Percentiles rank a stretch among this genome's conserved stretches.
phyloP scores from a whole-genome alignment of 2,797 vertebrate genomes.

The Cichlasoma orientale region DNA sequence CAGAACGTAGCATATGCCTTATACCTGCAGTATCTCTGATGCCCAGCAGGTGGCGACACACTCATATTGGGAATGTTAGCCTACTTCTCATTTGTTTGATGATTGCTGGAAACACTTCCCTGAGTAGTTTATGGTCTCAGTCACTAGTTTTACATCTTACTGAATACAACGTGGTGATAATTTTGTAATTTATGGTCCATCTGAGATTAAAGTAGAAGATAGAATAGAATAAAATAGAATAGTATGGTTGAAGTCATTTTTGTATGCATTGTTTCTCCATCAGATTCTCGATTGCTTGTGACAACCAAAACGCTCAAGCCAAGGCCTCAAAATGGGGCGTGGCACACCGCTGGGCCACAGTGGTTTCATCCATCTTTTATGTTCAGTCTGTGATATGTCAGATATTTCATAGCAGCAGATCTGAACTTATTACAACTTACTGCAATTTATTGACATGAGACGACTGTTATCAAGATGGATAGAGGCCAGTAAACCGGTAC shows the following conservation, averaged over 20 bases:
- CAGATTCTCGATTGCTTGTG: not conserved
- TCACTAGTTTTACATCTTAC: not conserved
- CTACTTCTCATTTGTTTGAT: accelerated
- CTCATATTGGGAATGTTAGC: not conserved
- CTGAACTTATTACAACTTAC: too few species aligned
- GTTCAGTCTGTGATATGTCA: not conserved
- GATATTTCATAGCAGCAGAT: not conserved
- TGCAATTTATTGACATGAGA: not conserved
- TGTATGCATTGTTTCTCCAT: not conserved
- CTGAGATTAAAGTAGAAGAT: not conserved
- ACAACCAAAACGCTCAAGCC: too few species aligned
- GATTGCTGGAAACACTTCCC: not conserved
- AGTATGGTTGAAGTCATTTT: accelerated
- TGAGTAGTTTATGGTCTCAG: not conserved
- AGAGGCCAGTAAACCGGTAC: not conserved
- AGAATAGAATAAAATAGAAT: too few species aligned
- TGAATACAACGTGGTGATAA: not conserved
- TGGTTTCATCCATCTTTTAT: not conserved
- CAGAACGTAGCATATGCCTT: not conserved
- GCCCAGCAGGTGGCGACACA: not conserved
- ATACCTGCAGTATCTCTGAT: not conserved
- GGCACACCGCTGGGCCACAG: too few species aligned
- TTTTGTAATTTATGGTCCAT: not conserved
- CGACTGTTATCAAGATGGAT: too few species aligned
- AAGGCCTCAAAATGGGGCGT: too few species aligned